Evolutionary conservation across 1,140 invertebrate genomes (phyloP).

Genomic region (Papilio polytes): DNA sequence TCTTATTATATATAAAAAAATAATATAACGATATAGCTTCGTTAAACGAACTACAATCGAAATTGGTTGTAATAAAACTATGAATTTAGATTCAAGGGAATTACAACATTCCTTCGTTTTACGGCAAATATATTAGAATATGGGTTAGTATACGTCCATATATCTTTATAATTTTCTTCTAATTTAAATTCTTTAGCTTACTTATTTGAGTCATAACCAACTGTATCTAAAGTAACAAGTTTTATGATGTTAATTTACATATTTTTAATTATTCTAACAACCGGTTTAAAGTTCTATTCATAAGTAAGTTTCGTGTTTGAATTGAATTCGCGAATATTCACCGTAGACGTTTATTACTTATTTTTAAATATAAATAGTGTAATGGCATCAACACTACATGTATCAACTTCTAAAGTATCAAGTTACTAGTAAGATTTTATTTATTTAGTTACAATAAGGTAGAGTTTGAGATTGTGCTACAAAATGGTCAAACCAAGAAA

Average conservation of each 20-base stretch:
- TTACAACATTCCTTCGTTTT: not conserved
- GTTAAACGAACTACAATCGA: too few species aligned
- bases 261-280: not conserved
- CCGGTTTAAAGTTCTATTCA: not conserved
- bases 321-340: not conserved
- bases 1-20: too few species aligned
- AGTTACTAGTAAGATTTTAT: too few species aligned
- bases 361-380: not conserved
- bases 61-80: too few species aligned
- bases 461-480: not conserved
- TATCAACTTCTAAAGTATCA: too few species aligned
- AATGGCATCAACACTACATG: too few species aligned
- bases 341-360: not conserved
- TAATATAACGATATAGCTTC: too few species aligned
- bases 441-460: not conserved
- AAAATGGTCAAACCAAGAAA: constrained; percentile 28
- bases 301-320: not conserved
- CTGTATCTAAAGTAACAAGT: not conserved
- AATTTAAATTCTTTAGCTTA: not conserved
- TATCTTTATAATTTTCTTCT: not conserved
- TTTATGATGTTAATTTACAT: not conserved
- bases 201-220: constrained; percentile 4
- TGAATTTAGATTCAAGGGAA: not conserved
- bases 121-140: not conserved
- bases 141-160: not conserved